phyloP scores from a whole-genome alignment of 2,888 invertebrate species.

The Globia sparganii region DNA sequence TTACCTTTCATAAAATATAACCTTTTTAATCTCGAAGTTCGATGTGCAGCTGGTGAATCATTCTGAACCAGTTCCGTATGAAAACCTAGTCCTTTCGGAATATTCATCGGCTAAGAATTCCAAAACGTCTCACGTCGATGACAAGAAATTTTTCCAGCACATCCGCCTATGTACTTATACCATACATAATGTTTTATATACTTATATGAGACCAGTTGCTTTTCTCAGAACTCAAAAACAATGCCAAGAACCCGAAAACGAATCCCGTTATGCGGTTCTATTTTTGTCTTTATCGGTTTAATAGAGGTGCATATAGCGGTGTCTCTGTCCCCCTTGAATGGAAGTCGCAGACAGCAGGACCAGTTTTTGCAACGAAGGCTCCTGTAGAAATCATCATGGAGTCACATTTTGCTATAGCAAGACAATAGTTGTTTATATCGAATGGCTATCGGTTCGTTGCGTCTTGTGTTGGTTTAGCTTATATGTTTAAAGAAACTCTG shows the following conservation, averaged over 20 bases:
- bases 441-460: slow-evolving; percentile 38
- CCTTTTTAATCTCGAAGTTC: slow-evolving; percentile 1
- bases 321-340: slow-evolving; percentile 85
- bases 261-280: slow-evolving; percentile 83
- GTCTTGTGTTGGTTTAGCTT: slow-evolving; percentile 13
- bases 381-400: slow-evolving; percentile 70
- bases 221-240: slow-evolving; percentile 68
- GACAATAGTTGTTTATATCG: slow-evolving; percentile 50
- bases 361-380: slow-evolving; percentile 82
- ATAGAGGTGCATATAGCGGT: slow-evolving; percentile 55
- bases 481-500: slow-evolving; percentile 18
- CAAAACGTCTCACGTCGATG: slow-evolving; percentile 33
- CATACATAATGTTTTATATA: slow-evolving; percentile 36
- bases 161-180: slow-evolving; percentile 41
- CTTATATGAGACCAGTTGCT: slow-evolving; percentile 61
- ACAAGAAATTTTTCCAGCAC: slow-evolving; percentile 37
- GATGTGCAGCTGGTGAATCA: slow-evolving; percentile 33
- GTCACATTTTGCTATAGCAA: slow-evolving; percentile 64
- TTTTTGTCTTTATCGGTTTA: slow-evolving; percentile 73
- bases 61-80: slow-evolving; percentile 41
- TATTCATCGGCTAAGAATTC: slow-evolving; percentile 53
- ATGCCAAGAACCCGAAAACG: slow-evolving; percentile 71
- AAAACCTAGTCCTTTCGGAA: slow-evolving; percentile 24
- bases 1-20: not conserved
- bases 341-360: slow-evolving; percentile 84